Conservation (phyloP, 2,797 vertebrate species). For the Choloepus didactylus region DNA sequence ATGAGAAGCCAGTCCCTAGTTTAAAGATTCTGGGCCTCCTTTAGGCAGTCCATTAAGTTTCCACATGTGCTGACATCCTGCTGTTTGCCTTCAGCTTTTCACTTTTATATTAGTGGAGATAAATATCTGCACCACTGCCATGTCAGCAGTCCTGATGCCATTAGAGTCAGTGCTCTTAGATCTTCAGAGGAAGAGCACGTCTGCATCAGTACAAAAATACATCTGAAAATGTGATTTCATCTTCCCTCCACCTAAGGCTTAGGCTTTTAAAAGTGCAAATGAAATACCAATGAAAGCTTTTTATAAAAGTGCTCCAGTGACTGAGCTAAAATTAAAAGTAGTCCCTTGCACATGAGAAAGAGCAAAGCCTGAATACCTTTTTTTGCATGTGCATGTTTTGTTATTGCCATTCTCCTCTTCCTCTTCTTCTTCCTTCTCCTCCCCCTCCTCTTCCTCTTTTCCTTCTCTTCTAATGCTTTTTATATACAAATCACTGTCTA, state of each 20-base stretch:
- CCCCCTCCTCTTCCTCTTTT: neutral
- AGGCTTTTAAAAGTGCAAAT: slow-evolving; percentile 2
- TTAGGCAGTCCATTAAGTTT: slow-evolving; percentile 38
- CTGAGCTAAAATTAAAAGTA: neutral
- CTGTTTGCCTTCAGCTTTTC: slow-evolving; percentile 58
- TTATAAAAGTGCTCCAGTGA: neutral
- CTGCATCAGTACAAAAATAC: neutral
- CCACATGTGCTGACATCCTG: accelerated
- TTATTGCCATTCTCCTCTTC: neutral
- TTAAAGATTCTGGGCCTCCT: slow-evolving; percentile 41
- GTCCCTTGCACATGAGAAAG: neutral
- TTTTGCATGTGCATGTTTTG: neutral
- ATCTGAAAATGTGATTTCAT: slow-evolving; percentile 25
- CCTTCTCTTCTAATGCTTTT: neutral
- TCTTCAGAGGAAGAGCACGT: slow-evolving; percentile 39
- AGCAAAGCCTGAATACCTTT: neutral
- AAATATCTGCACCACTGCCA: slow-evolving; percentile 2
- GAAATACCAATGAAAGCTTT: neutral
- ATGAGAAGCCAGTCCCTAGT: slow-evolving; percentile 5
- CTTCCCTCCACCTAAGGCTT: neutral
- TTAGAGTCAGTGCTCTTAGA: neutral
- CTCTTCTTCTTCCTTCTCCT: too few relatives aligned
- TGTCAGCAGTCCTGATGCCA: slow-evolving; percentile 55
- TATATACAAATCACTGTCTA: neutral
- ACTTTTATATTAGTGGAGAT: slow-evolving; percentile 59